Evolutionary conservation across 2,113 vertebrate genomes (phyloP).

Genomic region (Myanophis thanlyinensis): DNA sequence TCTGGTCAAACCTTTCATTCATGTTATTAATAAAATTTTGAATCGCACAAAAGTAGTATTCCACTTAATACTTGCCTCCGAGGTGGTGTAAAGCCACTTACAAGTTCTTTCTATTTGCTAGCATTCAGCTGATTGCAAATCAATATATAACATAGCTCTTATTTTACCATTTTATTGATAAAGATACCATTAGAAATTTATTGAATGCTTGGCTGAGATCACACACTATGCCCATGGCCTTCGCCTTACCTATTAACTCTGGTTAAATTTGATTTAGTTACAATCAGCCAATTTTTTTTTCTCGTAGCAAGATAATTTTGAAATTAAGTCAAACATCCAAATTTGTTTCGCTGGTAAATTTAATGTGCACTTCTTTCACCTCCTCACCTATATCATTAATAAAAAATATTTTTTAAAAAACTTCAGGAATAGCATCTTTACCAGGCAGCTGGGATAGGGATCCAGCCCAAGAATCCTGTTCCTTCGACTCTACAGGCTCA

Average conservation of each 20-base stretch:
- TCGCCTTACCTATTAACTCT: neutral
- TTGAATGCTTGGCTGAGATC: neutral
- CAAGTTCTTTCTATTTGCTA: neutral
- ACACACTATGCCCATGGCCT: neutral
- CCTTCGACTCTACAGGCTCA: neutral
- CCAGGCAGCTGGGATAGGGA: neutral
- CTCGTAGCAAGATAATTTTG: neutral
- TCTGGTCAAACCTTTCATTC: neutral
- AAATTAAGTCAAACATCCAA: neutral
- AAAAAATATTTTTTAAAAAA: neutral
- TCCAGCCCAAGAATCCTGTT: neutral
- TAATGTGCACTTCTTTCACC: neutral
- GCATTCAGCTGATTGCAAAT: neutral
- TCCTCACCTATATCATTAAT: neutral
- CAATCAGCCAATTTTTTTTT: neutral
- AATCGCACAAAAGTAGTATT: neutral
- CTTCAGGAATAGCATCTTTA: neutral
- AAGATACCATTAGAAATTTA: neutral
- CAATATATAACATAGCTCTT: neutral
- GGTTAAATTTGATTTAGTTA: neutral
- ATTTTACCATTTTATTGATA: neutral
- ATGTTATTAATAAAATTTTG: neutral
- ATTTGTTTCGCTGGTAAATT: neutral
- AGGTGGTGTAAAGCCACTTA: neutral
- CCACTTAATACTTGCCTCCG: neutral